Conservation (phyloP, 2,888 invertebrate genomes). For the Spisula solida region DNA sequence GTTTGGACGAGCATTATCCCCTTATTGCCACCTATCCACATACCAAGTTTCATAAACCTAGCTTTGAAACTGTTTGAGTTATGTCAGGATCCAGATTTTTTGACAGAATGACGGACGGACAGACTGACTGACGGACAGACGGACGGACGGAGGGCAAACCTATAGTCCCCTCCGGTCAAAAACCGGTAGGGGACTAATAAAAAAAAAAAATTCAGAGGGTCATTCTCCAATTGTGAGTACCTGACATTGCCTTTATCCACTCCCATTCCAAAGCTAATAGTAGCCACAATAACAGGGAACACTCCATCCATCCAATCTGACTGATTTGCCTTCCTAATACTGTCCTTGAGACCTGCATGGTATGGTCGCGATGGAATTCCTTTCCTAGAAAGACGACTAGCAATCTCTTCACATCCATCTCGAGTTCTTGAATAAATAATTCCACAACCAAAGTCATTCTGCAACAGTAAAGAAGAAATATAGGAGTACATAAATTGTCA, state of each 20-base stretch:
- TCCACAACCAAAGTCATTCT: conserved; percentile 90
- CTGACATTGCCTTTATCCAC: conserved; percentile 98
- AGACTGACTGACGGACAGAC: no score
- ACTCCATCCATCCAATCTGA: conserved; percentile 97
- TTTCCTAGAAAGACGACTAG: conserved; percentile 91
- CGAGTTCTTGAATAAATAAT: conserved; percentile 98
- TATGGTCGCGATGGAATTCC: conserved; percentile 93
- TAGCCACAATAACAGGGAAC: conserved; percentile 97
- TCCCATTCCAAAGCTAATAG: conserved; percentile 99
- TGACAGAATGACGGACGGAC: no score
- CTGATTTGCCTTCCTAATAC: conserved; percentile 93
- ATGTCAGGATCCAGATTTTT: no score
- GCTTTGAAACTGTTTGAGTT: no score
- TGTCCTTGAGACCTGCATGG: conserved; percentile 91
- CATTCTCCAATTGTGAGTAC: no score
- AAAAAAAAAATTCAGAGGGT: no score
- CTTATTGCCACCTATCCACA: no score
- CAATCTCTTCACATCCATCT: conserved; percentile 95
- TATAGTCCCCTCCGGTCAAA: no score
- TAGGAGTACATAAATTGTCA: neutral
- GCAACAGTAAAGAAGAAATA: conserved; percentile 30
- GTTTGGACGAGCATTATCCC: no score
- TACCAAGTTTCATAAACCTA: no score
- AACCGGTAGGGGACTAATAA: no score
- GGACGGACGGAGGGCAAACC: no score